phyloP scores from a whole-genome alignment of 2,113 vertebrate genomes.

The Spheniscus mendiculus region DNA sequence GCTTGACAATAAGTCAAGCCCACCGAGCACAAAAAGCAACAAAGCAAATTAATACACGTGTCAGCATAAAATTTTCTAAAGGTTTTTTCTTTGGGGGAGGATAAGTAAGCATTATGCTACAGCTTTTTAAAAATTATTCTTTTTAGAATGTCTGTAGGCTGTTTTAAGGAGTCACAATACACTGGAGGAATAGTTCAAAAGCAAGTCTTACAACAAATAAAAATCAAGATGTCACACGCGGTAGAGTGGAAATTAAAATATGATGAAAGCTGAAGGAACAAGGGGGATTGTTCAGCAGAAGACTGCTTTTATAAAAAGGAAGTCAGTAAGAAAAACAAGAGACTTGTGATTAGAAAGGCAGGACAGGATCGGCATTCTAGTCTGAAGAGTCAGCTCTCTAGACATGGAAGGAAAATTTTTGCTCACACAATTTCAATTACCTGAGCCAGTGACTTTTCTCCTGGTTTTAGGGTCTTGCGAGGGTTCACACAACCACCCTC shows the following conservation, averaged over 20 bases:
- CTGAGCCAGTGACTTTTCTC: neutral
- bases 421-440: neutral
- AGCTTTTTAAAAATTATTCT: neutral
- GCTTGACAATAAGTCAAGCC: neutral
- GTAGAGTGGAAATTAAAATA: neutral
- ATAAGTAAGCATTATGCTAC: neutral
- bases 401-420: neutral
- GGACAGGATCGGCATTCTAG: neutral
- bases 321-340: neutral
- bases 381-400: neutral
- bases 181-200: neutral
- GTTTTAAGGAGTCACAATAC: neutral
- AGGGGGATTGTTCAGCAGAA: neutral
- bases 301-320: neutral
- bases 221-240: neutral
- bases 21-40: neutral
- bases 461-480: neutral
- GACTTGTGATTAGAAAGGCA: neutral
- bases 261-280: neutral
- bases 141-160: neutral
- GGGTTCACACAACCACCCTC: neutral
- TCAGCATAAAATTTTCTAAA: neutral
- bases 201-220: neutral
- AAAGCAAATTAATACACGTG: neutral
- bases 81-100: neutral